Evolutionary conservation across 2,888 invertebrate species (phyloP).

Genomic region (Amphipoea lucens): DNA sequence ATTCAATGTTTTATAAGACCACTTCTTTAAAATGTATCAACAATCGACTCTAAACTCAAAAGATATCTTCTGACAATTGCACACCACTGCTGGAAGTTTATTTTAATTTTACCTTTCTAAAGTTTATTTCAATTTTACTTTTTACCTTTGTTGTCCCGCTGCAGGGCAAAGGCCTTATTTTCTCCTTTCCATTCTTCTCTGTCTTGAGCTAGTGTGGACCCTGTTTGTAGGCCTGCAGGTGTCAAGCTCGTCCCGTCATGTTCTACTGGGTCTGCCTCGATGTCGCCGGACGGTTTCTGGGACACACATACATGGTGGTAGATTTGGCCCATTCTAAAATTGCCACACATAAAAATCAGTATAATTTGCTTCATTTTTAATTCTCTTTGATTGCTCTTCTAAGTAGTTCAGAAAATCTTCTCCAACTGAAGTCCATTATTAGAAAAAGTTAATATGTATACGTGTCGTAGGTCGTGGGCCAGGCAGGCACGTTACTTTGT

Average conservation of each 20-base stretch:
- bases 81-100: neutral
- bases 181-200: neutral
- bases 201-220: neutral
- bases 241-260: neutral
- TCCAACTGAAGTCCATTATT: neutral
- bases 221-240: neutral
- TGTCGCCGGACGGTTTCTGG: neutral
- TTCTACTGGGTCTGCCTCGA: neutral
- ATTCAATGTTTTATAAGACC: neutral
- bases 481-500: no score
- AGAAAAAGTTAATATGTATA: neutral
- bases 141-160: neutral
- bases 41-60: neutral
- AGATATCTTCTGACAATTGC: neutral
- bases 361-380: neutral
- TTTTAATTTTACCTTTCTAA: neutral
- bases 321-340: neutral
- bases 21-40: neutral
- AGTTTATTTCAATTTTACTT: neutral
- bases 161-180: rapidly evolving
- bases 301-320: neutral
- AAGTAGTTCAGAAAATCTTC: neutral
- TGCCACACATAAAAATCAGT: neutral
- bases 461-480: no score
- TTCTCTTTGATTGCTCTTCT: neutral